Evolutionary conservation across 2,113 vertebrate species (phyloP).

Genomic region (Mustela lutreola): DNA sequence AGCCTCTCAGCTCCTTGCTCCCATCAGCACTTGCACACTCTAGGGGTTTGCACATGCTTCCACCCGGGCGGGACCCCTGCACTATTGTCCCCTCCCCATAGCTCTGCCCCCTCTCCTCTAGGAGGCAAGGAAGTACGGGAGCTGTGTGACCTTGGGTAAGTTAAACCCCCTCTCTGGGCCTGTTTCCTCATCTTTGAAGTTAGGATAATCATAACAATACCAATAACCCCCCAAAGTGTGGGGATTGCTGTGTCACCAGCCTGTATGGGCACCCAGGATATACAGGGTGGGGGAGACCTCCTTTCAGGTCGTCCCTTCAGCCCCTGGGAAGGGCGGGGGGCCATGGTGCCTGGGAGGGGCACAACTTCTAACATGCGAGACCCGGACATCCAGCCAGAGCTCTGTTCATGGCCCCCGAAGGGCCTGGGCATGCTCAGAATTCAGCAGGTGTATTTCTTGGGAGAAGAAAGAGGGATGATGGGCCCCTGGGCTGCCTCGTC

Average conservation of each 20-base stretch:
- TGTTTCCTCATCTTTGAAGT: neutral
- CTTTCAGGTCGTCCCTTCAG: too few species aligned
- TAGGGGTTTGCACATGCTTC: too few species aligned
- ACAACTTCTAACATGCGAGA: neutral
- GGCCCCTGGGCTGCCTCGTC: neutral
- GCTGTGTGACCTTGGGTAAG: neutral
- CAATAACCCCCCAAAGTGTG: fast-evolving
- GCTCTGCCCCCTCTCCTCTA: neutral
- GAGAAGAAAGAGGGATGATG: fast-evolving
- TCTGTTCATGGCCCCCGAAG: neutral
- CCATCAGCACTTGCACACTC: neutral
- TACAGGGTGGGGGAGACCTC: too few species aligned
- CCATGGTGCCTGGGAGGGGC: neutral
- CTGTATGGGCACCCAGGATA: neutral
- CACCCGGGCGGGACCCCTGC: neutral
- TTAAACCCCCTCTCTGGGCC: neutral
- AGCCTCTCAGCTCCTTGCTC: neutral
- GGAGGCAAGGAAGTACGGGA: neutral
- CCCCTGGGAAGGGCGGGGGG: neutral
- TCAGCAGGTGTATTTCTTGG: fast-evolving
- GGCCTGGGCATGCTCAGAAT: fast-evolving
- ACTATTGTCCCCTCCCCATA: fast-evolving
- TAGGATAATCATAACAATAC: fast-evolving
- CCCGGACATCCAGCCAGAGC: neutral
- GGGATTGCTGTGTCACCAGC: fast-evolving